Percentiles rank a stretch among this genome's conserved stretches.
These are phyloP conservation scores for Siderastrea siderea DNA, from an alignment of 92 coral and sea anemone species.

Conservation along the genomic window DNA sequence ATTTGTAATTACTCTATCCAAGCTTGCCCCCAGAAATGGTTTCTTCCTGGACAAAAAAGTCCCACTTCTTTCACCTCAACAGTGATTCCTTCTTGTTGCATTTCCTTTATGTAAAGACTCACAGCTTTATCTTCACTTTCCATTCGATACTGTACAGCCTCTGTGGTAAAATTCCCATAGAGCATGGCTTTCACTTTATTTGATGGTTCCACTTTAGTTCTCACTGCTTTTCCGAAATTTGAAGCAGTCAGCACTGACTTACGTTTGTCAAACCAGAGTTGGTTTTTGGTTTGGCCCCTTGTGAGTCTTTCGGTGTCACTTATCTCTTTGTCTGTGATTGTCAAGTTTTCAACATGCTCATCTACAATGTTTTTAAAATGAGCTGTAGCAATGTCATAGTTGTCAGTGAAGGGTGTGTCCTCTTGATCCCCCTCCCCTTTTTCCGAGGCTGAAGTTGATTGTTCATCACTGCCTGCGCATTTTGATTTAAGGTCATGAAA, in stretches of 20 bases:
- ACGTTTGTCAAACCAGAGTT: conserved; percentile 29
- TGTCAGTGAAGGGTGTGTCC: conserved; percentile 27
- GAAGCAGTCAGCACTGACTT: not conserved
- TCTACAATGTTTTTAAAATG: conserved; percentile 9
- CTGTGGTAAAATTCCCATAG: too few relatives aligned
- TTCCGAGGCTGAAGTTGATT: not conserved
- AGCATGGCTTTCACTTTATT: too few relatives aligned
- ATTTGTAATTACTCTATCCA: not conserved
- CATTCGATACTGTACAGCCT: too few relatives aligned
- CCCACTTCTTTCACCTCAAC: not conserved
- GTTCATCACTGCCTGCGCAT: too few relatives aligned
- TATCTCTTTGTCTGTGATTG: conserved; percentile 17
- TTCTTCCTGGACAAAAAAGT: conserved; percentile 1
- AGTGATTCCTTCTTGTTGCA: not conserved
- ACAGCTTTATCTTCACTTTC: too few relatives aligned
- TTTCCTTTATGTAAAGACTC: too few relatives aligned
- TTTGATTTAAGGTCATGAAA: too few relatives aligned
- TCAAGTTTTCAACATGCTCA: conserved; percentile 27
- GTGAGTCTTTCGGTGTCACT: conserved; percentile 16
- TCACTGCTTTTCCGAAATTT: too few relatives aligned
- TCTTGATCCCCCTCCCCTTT: conserved; percentile 5
- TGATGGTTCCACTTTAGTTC: too few relatives aligned
- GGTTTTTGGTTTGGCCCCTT: conserved; percentile 42
- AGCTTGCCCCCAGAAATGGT: not conserved
- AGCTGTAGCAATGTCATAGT: conserved; percentile 20